A percentile compares a stretch with the other conserved stretches of the same genome.
Evolutionary conservation across 2,797 vertebrate species (phyloP).

Genomic region (Sandelia bainsii): DNA sequence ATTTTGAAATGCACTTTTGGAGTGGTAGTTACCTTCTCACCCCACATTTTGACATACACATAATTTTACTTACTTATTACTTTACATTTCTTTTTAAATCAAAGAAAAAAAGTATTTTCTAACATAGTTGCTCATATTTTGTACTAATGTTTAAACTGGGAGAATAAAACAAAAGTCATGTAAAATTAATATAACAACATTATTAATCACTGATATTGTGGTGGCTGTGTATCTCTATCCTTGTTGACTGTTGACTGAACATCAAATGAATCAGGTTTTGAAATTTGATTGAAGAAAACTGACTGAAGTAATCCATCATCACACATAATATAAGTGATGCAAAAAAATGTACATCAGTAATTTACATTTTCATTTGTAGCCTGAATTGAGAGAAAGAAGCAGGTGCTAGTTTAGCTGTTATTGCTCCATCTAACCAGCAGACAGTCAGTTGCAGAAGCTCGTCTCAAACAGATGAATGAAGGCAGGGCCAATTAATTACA

Average conservation of each 20-base stretch:
- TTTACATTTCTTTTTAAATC: too few relatives aligned
- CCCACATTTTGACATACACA: too few relatives aligned
- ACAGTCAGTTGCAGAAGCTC: slow-evolving; percentile 52
- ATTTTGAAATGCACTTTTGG: not conserved
- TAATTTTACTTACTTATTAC: not conserved
- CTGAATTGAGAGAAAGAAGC: not conserved
- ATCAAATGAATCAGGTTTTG: not conserved
- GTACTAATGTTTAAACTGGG: not conserved
- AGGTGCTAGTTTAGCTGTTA: slow-evolving; percentile 39
- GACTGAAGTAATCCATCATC: slow-evolving; percentile 5
- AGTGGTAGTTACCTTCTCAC: not conserved
- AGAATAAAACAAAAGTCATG: too few relatives aligned
- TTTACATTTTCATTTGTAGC: slow-evolving; percentile 3
- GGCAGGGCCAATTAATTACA: slow-evolving; percentile 82
- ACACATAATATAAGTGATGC: slow-evolving; percentile 1
- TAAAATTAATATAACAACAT: not conserved
- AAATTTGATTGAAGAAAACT: slow-evolving; percentile 1
- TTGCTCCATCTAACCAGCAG: slow-evolving; percentile 49
- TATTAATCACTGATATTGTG: not conserved
- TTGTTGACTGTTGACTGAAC: not conserved
- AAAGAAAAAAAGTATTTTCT: not conserved
- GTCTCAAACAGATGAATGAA: slow-evolving; percentile 70
- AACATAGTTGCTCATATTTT: not conserved
- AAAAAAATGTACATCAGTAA: slow-evolving; percentile 1
- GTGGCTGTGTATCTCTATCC: not conserved